Evolutionary conservation across 2,888 invertebrate genomes (phyloP).

Genomic region (Notodromas monacha): DNA sequence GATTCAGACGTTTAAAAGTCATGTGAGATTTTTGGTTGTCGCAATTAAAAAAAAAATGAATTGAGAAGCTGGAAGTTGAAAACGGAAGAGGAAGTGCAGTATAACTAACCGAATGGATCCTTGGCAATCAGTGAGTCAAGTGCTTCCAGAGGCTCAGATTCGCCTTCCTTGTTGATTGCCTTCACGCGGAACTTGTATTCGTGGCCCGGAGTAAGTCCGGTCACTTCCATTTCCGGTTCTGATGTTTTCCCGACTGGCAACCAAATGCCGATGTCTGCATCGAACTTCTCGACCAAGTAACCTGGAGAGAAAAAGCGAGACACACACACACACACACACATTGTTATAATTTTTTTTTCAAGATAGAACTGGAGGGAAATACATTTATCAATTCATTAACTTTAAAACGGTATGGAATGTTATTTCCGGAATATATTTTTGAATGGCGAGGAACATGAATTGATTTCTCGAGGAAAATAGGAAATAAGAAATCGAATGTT

Average conservation of each 20-base stretch:
- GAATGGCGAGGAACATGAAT: not conserved
- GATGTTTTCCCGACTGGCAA: conserved; percentile 49
- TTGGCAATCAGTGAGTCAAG: conserved; percentile 41
- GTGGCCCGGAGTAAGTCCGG: conserved; percentile 59
- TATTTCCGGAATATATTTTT: not conserved
- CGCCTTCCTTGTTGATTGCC: conserved; percentile 19
- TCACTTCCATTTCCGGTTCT: conserved; percentile 54
- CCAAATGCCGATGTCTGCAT: conserved; percentile 66
- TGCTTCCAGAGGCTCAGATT: conserved; percentile 18
- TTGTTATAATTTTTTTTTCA: no score
- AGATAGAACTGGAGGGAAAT: no score
- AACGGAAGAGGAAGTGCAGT: no score
- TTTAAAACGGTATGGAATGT: not conserved
- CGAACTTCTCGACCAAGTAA: conserved; percentile 66
- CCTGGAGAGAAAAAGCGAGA: no score
- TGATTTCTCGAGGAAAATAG: not conserved
- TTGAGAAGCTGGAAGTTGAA: no score
- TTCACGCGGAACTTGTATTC: conserved; percentile 30
- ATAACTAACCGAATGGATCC: conserved; percentile 74
- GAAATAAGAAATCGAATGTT: no score
- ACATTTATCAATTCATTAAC: no score
- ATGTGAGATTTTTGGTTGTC: no score
- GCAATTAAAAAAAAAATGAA: no score
- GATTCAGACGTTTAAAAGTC: no score
- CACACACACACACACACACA: no score